A percentile compares a stretch with the other conserved stretches of the same genome.
Conservation (phyloP, 92 coral and sea anemone genomes). For the Siderastrea radians region DNA sequence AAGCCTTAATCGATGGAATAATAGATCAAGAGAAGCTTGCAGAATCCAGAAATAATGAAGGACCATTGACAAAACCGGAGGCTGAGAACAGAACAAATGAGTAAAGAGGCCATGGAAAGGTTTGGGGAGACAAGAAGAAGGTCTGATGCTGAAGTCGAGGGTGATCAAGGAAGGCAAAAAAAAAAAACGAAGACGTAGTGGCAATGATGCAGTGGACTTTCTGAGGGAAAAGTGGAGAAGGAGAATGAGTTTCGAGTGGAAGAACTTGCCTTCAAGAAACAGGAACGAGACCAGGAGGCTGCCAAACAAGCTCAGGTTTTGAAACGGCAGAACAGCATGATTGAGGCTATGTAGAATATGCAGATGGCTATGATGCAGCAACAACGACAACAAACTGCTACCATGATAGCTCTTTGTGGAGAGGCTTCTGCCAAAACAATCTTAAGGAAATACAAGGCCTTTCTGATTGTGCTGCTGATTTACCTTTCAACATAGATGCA, state of each 20-base stretch:
- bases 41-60: slow-evolving; percentile 43
- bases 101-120: slow-evolving; percentile 51
- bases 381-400: slow-evolving; percentile 45
- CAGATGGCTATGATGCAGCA: slow-evolving; percentile 42
- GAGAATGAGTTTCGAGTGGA: slow-evolving; percentile 31
- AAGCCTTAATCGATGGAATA: slow-evolving; percentile 26
- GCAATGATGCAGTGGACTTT: neutral
- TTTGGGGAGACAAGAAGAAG: slow-evolving; percentile 47
- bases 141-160: slow-evolving; percentile 36
- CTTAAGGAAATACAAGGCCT: neutral
- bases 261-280: slow-evolving; percentile 43
- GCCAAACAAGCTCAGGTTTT: slow-evolving; percentile 24
- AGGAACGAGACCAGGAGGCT: slow-evolving; percentile 40
- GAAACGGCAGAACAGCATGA: no score
- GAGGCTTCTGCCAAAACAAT: slow-evolving; percentile 22
- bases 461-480: neutral
- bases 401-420: slow-evolving; percentile 38
- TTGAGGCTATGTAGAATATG: no score
- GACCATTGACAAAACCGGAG: slow-evolving; percentile 25
- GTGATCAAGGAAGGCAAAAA: slow-evolving; percentile 28
- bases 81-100: slow-evolving; percentile 45
- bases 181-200: no score
- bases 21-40: no score
- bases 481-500: slow-evolving; percentile 44
- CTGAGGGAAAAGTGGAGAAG: neutral